phyloP scores from a whole-genome alignment of 2,113 vertebrate species.

The Chloropsis hardwickii region DNA sequence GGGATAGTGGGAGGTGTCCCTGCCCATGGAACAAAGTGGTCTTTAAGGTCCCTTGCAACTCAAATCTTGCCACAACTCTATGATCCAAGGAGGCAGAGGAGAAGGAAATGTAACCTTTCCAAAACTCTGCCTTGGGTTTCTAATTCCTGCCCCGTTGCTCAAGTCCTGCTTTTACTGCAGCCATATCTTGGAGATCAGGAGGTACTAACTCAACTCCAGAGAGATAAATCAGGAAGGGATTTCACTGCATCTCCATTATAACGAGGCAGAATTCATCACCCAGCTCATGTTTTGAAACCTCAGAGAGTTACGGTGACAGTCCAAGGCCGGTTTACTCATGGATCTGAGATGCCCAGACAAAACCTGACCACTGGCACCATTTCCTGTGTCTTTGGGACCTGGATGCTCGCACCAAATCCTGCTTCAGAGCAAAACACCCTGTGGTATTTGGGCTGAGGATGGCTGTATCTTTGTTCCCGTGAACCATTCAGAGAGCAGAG shows the following conservation, averaged over 20 bases:
- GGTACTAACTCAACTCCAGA: not conserved
- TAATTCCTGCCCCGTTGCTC: not conserved
- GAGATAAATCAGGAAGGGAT: not conserved
- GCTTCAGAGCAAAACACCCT: not conserved
- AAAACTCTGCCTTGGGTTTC: not conserved
- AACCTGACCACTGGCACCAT: not conserved
- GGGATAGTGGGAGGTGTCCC: not conserved
- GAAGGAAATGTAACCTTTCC: not conserved
- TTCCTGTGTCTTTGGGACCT: not conserved
- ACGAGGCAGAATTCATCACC: conserved; percentile 11
- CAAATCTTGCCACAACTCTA: not conserved
- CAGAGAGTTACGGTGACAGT: not conserved
- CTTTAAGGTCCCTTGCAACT: not conserved
- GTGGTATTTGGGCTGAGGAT: not conserved
- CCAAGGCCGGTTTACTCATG: not conserved
- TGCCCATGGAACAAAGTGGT: rapidly evolving
- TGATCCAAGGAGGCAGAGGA: not conserved
- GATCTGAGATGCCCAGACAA: not conserved
- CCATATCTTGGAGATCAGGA: not conserved
- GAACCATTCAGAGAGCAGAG: not conserved
- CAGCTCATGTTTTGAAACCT: not conserved
- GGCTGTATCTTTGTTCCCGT: not conserved
- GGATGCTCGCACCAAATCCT: rapidly evolving
- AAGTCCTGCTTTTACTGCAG: not conserved
- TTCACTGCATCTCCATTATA: not conserved